Base-by-base conservation (phyloP, 2,888 invertebrate species). In the Lasius fuliginosus region DNA sequence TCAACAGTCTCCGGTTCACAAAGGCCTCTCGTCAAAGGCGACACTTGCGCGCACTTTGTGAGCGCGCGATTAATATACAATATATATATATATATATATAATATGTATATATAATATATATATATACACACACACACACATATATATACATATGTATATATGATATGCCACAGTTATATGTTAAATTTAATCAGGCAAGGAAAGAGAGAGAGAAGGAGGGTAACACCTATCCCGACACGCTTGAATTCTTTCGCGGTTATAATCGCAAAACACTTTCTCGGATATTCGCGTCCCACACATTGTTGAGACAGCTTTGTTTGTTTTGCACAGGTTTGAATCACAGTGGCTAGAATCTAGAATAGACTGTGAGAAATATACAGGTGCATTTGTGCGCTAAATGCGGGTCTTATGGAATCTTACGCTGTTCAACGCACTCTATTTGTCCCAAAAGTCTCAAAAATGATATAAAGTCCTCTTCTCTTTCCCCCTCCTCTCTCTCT, bases 1-100 rank as follows among this genome's bases (percentile, higher is more conserved):
- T 79, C 73, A 62, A 81, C 73, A 46, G 36, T 23, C 79, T 46
- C 30, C 79, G 77, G 30, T 49, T 60, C 36, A 30, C 60, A 46
- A 46, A 81, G 60, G n/a, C 46, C 49, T 62, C 27, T 81, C 79
- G 58, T 53, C 49, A n/a, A n/a, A 53, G 49, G n/a, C 49, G 49
- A n/a, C 8, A 53, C 46, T 36, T 36, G 6, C 42, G 23, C 15
- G 62, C 30, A 27, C 30, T 27, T 27, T n/a, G 65, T 30, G 23
- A 23, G 69, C 30, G 11, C 42, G n/a, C 33, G 71, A 58, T 73
- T 33, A 46, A 23, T 56, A 9, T n/a, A n/a, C n/a, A n/a, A n/a
- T n/a, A n/a, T n/a, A n/a, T 15, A 49, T 33, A n/a, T 33, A 30
- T 30, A 23, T 23, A 23, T 23, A 23, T 23, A 23, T 23, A n/a